Evolutionary conservation across 2,113 vertebrate species (phyloP).

Genomic region (Notarius lentiginosus): DNA sequence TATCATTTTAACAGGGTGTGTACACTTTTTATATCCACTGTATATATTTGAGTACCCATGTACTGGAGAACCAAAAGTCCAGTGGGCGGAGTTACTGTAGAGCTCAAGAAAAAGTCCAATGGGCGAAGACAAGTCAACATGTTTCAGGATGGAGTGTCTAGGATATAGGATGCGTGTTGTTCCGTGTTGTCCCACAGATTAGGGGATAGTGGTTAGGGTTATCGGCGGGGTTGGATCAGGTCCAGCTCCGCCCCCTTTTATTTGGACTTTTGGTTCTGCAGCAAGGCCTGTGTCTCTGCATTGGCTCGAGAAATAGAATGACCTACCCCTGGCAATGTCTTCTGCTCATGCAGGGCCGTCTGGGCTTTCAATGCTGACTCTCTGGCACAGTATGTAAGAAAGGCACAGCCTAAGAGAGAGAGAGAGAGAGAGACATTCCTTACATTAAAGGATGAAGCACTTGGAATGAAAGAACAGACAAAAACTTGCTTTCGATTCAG

Average conservation of each 20-base stretch:
- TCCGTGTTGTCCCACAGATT: background rate
- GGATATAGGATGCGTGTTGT: background rate
- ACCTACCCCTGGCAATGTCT: conserved; percentile 83
- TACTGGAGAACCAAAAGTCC: background rate
- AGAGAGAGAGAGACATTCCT: conserved; percentile 31
- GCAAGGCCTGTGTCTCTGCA: conserved; percentile 5
- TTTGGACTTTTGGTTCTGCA: background rate
- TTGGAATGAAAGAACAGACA: background rate
- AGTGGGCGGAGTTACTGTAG: no score
- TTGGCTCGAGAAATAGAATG: conserved; percentile 13
- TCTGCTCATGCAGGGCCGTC: conserved; percentile 81
- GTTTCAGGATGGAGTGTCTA: background rate
- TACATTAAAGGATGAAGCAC: conserved; percentile 34
- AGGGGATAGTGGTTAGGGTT: background rate
- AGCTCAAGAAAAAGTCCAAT: background rate
- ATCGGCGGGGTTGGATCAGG: background rate
- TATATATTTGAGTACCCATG: background rate
- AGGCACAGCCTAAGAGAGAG: conserved; percentile 76
- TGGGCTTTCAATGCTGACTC: conserved; percentile 82
- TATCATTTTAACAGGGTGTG: no score
- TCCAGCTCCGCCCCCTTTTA: background rate
- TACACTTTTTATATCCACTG: no score
- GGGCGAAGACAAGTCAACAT: background rate
- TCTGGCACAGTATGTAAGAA: conserved; percentile 82
- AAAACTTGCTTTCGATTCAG: background rate